Conservation (phyloP, 2,888 invertebrate species). For the Drosophila longiperda region DNA sequence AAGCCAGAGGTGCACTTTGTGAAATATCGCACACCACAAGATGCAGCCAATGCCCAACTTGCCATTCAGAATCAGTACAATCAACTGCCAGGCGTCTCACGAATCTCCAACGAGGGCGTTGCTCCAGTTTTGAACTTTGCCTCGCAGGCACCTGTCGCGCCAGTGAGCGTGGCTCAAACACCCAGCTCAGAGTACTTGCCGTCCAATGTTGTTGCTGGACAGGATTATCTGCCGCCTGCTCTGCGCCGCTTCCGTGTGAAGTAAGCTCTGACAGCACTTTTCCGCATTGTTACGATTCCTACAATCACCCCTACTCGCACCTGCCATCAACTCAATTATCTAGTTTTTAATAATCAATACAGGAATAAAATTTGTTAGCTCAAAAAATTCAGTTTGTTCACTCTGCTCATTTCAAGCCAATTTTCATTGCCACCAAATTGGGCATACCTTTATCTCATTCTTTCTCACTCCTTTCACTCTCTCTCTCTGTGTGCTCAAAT, state of each 20-base stretch:
- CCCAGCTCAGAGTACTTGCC: slow-evolving; percentile 61
- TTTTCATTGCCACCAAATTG: slow-evolving; percentile 64
- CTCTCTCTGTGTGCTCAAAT: not conserved
- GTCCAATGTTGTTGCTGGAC: slow-evolving; percentile 45
- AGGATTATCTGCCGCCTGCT: slow-evolving; percentile 69
- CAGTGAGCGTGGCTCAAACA: slow-evolving; percentile 19
- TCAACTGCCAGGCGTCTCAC: slow-evolving; percentile 76
- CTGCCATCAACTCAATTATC: slow-evolving; percentile 45
- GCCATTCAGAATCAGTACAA: slow-evolving; percentile 82
- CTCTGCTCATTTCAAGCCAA: slow-evolving; percentile 38
- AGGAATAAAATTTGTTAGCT: slow-evolving; percentile 65
- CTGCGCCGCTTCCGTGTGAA: slow-evolving; percentile 76
- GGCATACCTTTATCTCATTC: slow-evolving; percentile 26
- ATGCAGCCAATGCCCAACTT: slow-evolving; percentile 82
- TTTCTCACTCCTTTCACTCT: not conserved
- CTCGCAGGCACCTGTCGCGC: slow-evolving; percentile 47
- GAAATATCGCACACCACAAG: slow-evolving; percentile 82
- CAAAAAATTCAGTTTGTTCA: slow-evolving; percentile 33
- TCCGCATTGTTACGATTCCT: slow-evolving; percentile 64
- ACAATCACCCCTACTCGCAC: slow-evolving; percentile 24
- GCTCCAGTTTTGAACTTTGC: slow-evolving; percentile 81
- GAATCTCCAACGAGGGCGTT: slow-evolving; percentile 78
- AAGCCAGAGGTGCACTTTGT: slow-evolving; percentile 83
- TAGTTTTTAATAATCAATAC: slow-evolving; percentile 61
- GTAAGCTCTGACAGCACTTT: slow-evolving; percentile 38